Percentiles rank a stretch among this genome's conserved stretches.
Conservation (phyloP, 1,140 invertebrate genomes). For the Matsumurasca onukii region DNA sequence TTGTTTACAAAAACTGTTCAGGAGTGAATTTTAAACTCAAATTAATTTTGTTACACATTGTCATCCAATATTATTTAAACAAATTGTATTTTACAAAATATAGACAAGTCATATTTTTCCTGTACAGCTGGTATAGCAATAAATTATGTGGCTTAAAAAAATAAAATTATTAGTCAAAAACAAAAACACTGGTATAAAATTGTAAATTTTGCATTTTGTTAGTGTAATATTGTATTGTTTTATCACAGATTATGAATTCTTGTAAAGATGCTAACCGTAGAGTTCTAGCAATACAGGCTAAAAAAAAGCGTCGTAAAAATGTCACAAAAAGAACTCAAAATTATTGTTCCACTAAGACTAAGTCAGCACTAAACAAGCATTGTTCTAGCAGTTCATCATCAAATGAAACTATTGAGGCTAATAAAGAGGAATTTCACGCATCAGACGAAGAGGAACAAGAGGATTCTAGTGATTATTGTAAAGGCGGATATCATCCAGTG, state of each 20-base stretch:
- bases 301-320: conserved; percentile 85
- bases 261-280: conserved; percentile 85
- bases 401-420: conserved; percentile 73
- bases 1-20: too few species aligned
- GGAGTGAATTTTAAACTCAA: too few species aligned
- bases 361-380: conserved; percentile 33
- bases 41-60: too few species aligned
- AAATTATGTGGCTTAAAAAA: conserved; percentile 20
- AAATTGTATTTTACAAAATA: too few species aligned
- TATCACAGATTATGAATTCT: conserved; percentile 66
- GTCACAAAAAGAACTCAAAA: conserved; percentile 71
- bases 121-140: conserved; percentile 19
- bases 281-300: conserved; percentile 83
- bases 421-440: conserved; percentile 66
- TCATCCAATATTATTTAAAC: too few species aligned
- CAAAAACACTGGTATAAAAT: conserved; percentile 14
- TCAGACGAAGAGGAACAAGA: conserved; percentile 95
- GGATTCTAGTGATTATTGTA: conserved; percentile 90
- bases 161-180: conserved; percentile 8
- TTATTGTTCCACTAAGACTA: conserved; percentile 35
- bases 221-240: conserved; percentile 15
- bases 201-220: conserved; percentile 23
- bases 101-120: too few species aligned
- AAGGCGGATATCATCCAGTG: conserved; percentile 97
- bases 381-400: conserved; percentile 62